Base-by-base conservation (phyloP, 2,888 invertebrate genomes). In the Pseudeuparius sepicola region DNA sequence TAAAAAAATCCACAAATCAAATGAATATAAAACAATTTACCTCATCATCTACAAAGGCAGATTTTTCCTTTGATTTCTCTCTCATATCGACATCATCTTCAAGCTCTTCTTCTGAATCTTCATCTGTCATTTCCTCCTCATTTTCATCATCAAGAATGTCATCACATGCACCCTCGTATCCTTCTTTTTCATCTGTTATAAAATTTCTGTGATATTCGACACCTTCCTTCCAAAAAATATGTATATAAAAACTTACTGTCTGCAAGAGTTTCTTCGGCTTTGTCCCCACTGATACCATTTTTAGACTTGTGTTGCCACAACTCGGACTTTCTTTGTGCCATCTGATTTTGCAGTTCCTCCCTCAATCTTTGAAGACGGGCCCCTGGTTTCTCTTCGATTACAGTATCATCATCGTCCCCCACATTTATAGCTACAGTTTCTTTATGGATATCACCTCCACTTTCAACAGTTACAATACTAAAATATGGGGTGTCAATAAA, bases 351-450 rank as follows among this genome's bases (percentile, higher is more conserved):
- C 2, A 90, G 64, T 41, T 78, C 75, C 40, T 75, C 71, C 53
- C 78, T 79, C 32, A 90, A 62, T 47, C 72, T 75, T n/a, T 69
- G 57, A 43, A 81, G 70, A 47, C 76, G 78, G 2, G 73, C 73
- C 0, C 89, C 86, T 24, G 85, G 81, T 54, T 75, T 71, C 17
- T 64, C 64, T 20, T 64, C 64, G 34, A 51, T 43, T 9, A 42
- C 42, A 31, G 47, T 47, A 11, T 59, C 57, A 47, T 34, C 62
- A 44, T 52, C 53, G 36, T 56, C 53, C 17, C 61, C 60, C 4
- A 55, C 43, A 33, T 51, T 43, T 43, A 63, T 41, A 14, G 54
- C 50, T 35, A 61, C 44, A 24, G 54, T 57, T 50, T 64, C 60
- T 45, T 66, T 55, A 45, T 64, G 62, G 24, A 68, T 47, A 49